phyloP scores from a whole-genome alignment of 2,797 vertebrate species.

The Forpus xanthops region DNA sequence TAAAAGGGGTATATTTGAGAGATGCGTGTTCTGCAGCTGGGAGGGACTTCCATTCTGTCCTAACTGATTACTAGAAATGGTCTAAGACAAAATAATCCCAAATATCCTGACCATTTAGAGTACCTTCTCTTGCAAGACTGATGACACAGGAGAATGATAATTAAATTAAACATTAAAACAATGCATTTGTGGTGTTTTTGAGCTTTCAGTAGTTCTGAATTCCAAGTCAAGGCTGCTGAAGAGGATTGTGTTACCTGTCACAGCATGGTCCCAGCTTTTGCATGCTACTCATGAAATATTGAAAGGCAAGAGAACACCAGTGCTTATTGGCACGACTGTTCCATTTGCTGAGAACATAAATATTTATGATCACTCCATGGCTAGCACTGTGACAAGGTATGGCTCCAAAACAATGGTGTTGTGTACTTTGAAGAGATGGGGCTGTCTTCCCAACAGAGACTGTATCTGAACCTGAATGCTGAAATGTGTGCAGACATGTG shows the following conservation, averaged over 20 bases:
- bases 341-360: conserved; percentile 21
- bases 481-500: fast-evolving
- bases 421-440: background rate
- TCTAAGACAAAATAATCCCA: background rate
- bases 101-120: background rate
- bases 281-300: conserved; percentile 14
- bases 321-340: background rate
- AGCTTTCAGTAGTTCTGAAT: background rate
- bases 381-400: background rate
- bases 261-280: background rate
- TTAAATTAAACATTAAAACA: background rate
- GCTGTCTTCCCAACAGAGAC: background rate
- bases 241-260: background rate
- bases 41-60: background rate
- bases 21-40: background rate
- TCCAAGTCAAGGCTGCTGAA: background rate
- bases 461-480: background rate
- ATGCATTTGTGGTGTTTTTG: background rate
- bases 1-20: background rate
- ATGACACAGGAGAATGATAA: background rate
- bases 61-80: background rate
- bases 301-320: background rate
- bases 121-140: background rate
- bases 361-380: background rate
- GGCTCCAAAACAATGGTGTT: background rate